Evolutionary conservation across 2,888 invertebrate species (phyloP).

Genomic region (Scaeva pyrastri): DNA sequence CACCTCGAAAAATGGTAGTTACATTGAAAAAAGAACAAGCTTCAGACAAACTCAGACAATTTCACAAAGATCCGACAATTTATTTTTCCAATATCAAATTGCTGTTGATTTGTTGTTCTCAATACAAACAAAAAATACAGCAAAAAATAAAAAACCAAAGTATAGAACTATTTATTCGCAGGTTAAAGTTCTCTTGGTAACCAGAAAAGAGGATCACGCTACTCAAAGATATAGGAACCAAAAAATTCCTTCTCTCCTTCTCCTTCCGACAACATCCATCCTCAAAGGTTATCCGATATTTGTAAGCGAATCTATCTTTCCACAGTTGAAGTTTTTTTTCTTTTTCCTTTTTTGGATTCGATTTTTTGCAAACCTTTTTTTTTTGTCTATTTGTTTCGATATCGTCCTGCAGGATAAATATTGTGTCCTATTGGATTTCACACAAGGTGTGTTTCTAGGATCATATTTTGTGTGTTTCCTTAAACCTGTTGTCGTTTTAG

Average conservation of each 20-base stretch:
- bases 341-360: slow-evolving; percentile 39
- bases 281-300: slow-evolving; percentile 66
- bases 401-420: slow-evolving; percentile 12
- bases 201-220: slow-evolving; percentile 31
- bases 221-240: slow-evolving; percentile 29
- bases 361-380: slow-evolving; percentile 11
- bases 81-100: slow-evolving; percentile 67
- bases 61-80: slow-evolving; percentile 41
- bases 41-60: not conserved
- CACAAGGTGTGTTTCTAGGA: slow-evolving; percentile 67
- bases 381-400: slow-evolving; percentile 1
- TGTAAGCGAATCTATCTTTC: slow-evolving; percentile 57
- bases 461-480: slow-evolving; percentile 34
- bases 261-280: not conserved
- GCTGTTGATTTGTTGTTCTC: slow-evolving; percentile 65
- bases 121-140: slow-evolving; percentile 8
- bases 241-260: slow-evolving; percentile 28
- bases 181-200: slow-evolving; percentile 18
- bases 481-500: slow-evolving; percentile 47
- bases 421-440: slow-evolving; percentile 73
- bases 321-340: slow-evolving; percentile 28
- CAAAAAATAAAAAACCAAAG: not conserved
- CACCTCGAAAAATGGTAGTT: too few relatives aligned
- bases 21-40: slow-evolving; percentile 2
- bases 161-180: slow-evolving; percentile 25